Base-by-base conservation (phyloP, 2,113 vertebrate species). In the Nycticorax nycticorax region DNA sequence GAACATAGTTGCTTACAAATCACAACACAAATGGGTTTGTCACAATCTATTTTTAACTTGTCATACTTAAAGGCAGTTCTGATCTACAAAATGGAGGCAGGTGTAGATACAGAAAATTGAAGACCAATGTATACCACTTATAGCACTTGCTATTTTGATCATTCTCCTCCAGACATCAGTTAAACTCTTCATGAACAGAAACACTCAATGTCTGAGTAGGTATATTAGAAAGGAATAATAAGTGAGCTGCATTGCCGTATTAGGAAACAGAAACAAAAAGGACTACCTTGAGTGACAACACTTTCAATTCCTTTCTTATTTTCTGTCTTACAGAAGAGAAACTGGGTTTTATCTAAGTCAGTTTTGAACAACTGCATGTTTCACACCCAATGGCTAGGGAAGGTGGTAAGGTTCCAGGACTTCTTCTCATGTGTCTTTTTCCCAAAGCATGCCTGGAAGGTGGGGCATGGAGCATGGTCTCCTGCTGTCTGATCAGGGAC, bases 391-490 rank as follows among this genome's bases (percentile, higher is more conserved):
- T 7, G 24, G 1, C 33, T 76, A 67, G 26, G 30, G 32, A 52
- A 82, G 21, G 5, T 52, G 7, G 4, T 28, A 52, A 53, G 7
- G 30, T 66, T 85, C 20, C 23, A 62, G 45, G 5, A 30, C 10
- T 48, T 39, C 18, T 52, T 43, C 33, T 26, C 21, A 19, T 1
- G 1, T 18, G 21, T 10, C 17, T 1, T 30, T 79, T 88, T 80
- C 37, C 32, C 26, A 69, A 66, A 66, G 13, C 9, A 53, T 8
- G 6, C 8, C 13, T 18, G 21, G 45, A 68, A 75, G 23, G 27
- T 27, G 30, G 20, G 0, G 2, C 18, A 23, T 26, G n/a, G 18
- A 39, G 1, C 4, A 3, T 14, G 1, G 3, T 66, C 2, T 79
- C 13, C 64, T 71, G 14, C 16, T 48, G 5, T 62, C 22, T 47